phyloP scores from a whole-genome alignment of 1,140 invertebrate species.

The Spodoptera litura region DNA sequence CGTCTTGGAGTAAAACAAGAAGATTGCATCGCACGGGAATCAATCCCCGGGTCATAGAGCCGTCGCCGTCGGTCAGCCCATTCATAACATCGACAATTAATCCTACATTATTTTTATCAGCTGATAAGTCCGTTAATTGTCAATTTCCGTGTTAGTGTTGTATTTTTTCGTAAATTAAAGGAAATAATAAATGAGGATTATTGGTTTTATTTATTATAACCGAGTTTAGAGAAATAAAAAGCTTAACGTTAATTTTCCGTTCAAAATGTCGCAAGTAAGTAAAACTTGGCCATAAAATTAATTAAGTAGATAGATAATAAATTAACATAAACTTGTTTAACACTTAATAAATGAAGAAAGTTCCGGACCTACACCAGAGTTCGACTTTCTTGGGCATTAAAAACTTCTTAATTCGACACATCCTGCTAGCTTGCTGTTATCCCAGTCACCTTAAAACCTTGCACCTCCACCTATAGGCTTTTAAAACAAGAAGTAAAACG shows the following conservation, averaged over 20 bases:
- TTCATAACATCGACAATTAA: conserved; percentile 36
- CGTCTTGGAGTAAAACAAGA: conserved; percentile 42
- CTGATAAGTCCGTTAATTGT: conserved; percentile 11
- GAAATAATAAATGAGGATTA: background rate
- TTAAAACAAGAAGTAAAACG: conserved; percentile 47
- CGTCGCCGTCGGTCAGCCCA: conserved; percentile 10
- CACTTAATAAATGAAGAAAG: no score
- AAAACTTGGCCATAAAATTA: conserved; percentile 1
- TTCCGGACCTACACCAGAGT: no score
- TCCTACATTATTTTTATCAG: conserved; percentile 8
- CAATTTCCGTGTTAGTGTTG: conserved; percentile 1
- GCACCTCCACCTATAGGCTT: conserved; percentile 23
- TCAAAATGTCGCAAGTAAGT: background rate
- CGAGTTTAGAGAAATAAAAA: background rate
- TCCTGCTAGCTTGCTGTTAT: conserved; percentile 6
- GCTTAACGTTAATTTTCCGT: conserved; percentile 2
- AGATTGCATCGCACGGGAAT: conserved; percentile 42
- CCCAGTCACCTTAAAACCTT: conserved; percentile 33
- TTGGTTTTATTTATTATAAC: background rate
- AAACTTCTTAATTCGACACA: background rate
- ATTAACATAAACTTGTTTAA: background rate
- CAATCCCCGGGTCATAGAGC: background rate
- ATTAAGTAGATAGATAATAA: conserved; percentile 6
- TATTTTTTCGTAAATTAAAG: background rate
- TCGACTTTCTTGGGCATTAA: background rate